Conservation (phyloP, 92 coral and sea anemone genomes). For the Epizoanthus rinbou region DNA sequence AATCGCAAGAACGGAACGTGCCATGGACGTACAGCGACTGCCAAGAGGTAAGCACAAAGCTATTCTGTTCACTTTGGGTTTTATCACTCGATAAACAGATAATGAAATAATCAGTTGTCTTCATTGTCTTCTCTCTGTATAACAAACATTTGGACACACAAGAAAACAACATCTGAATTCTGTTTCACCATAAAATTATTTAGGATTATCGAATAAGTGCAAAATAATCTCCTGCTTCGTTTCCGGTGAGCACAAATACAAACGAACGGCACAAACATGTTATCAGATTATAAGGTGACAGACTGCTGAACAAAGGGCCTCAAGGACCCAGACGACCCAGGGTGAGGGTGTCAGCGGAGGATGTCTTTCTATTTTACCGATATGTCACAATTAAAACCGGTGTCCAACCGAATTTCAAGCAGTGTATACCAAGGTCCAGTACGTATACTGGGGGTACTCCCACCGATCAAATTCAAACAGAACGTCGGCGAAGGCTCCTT, state of each 20-base stretch:
- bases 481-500: too few relatives aligned
- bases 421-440: too few relatives aligned
- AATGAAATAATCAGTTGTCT: background rate
- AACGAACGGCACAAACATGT: background rate
- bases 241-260: background rate
- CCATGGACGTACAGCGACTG: constrained; percentile 62
- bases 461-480: too few relatives aligned
- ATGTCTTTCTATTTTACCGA: too few relatives aligned
- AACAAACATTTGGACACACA: too few relatives aligned
- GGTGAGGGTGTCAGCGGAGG: background rate
- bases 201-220: background rate
- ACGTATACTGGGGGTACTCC: too few relatives aligned
- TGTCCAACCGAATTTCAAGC: too few relatives aligned
- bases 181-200: background rate
- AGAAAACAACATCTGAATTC: background rate
- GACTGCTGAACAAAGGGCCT: too few relatives aligned
- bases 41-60: constrained; percentile 37
- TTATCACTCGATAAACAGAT: background rate
- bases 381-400: too few relatives aligned
- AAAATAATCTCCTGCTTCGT: background rate
- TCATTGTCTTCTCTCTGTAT: too few relatives aligned
- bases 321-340: background rate
- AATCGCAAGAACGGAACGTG: background rate
- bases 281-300: background rate
- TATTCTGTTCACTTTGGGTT: background rate